phyloP scores from a whole-genome alignment of 2,797 vertebrate genomes.

The Scleropages formosus region DNA sequence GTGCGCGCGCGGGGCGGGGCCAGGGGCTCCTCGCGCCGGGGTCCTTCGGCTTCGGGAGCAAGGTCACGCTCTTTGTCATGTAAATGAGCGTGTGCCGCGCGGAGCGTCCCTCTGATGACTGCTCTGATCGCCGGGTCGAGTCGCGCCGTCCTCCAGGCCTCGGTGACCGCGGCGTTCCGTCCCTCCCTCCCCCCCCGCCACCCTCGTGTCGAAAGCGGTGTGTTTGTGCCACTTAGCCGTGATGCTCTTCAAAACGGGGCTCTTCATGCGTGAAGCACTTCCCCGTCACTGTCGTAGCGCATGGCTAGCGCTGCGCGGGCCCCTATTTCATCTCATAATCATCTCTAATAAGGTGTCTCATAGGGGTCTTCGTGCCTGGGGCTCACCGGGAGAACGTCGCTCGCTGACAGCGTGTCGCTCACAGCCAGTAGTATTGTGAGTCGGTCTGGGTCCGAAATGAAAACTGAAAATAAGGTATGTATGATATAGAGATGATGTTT shows the following conservation, averaged over 20 bases:
- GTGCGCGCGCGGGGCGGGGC: neutral
- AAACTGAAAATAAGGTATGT: too few relatives aligned
- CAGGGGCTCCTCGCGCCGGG: neutral
- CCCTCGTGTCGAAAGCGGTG: conserved; percentile 60
- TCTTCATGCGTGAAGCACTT: conserved; percentile 59
- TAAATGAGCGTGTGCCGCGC: conserved; percentile 28
- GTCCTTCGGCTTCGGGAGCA: conserved; percentile 30
- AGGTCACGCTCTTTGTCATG: conserved; percentile 52
- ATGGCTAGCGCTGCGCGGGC: conserved; percentile 57
- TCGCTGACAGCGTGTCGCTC: too few relatives aligned
- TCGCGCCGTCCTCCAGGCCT: conserved; percentile 55
- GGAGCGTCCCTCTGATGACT: conserved; percentile 49
- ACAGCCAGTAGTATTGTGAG: too few relatives aligned
- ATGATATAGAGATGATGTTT: too few relatives aligned
- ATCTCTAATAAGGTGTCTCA: conserved; percentile 56
- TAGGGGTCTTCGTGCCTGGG: conserved; percentile 35
- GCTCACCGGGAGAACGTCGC: too few relatives aligned
- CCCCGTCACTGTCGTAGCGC: conserved; percentile 57
- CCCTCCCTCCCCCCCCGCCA: too few relatives aligned
- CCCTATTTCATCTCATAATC: conserved; percentile 58
- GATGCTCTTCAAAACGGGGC: conserved; percentile 32
- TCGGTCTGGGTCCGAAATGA: too few relatives aligned
- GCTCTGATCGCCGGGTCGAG: conserved; percentile 59
- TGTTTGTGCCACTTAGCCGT: conserved; percentile 55
- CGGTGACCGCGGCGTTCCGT: conserved; percentile 48